Evolutionary conservation across 2,113 vertebrate species (phyloP), one percentile per base, ranked within the genome.

Genomic region (Marmota flaviventris): DNA sequence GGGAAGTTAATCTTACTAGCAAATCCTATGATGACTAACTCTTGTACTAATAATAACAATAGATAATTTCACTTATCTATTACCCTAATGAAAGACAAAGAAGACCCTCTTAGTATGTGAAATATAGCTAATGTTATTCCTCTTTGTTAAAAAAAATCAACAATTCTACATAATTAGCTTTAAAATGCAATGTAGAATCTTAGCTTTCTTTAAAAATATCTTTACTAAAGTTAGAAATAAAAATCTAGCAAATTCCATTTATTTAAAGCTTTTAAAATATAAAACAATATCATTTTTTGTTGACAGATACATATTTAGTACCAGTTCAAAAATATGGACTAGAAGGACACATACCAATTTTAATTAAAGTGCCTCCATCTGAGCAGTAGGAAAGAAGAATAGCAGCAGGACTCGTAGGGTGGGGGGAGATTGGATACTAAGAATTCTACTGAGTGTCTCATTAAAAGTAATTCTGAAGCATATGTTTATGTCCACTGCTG

Each of bases 271-370:
- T 39, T 5, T 42, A 85, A 89, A 76, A 85, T 39, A 51, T 8
- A 67, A 76, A 81, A 69, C 45, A 89, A 5, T 37, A 48, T 39
- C 12, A 29, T 73, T 39, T 84, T 96, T 45, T 53, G 72, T 65
- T 78, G 9, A 29, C 37, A 73, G 18, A 42, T 69, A 18, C 2
- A 13, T 53, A 77, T 76, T 69, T 88, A 48, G 48, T 24, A 69
- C 45, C 69, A 94, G 25, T 82, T 29, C n/a, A 87, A 91, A 91
- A 92, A 22, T 53, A 72, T 51, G 53, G 9, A 70, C 89, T 76
- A 18, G 6, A 83, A 83, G 69, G 29, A 88, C 56, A 79, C 18
- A 94, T 8, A 61, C 12, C 37, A 88, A 77, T 25, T 83, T 58
- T 86, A 61, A 63, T 51, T 29, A n/a, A 42, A 77, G 18, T n/a